phyloP scores from a whole-genome alignment of 2,797 vertebrate species.

The Podargus strigoides region DNA sequence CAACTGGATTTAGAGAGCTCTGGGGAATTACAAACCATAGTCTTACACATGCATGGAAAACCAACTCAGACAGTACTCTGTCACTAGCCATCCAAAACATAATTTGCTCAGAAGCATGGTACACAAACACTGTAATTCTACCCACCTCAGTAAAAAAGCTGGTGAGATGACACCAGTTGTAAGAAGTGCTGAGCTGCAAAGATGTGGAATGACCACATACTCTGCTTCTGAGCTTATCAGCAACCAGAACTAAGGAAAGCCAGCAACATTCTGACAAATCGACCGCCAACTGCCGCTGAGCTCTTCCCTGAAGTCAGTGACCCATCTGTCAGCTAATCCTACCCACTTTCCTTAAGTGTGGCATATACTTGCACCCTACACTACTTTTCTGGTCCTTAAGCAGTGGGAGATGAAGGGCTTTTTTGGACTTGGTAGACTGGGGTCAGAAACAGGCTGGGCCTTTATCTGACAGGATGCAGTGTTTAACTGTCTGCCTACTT shows the following conservation, averaged over 20 bases:
- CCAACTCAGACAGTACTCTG: neutral
- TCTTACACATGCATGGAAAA: neutral
- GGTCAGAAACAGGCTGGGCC: neutral
- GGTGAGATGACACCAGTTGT: neutral
- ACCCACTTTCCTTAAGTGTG: neutral
- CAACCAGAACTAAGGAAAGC: neutral
- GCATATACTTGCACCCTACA: neutral
- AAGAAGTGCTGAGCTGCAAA: neutral
- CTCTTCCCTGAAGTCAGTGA: neutral
- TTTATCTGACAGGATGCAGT: neutral
- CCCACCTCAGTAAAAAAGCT: neutral
- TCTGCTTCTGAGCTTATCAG: neutral
- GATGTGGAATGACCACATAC: neutral
- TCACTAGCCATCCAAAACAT: neutral
- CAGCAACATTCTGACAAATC: neutral
- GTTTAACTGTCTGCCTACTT: neutral
- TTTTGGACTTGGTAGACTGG: neutral
- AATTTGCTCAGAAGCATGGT: neutral
- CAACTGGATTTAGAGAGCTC: neutral
- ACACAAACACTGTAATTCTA: neutral
- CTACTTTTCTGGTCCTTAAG: neutral
- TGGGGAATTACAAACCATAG: neutral
- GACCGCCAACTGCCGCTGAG: neutral
- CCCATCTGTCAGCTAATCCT: neutral
- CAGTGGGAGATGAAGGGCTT: neutral